These are phyloP conservation scores for Ylistrum balloti DNA, from an alignment of 1,140 invertebrate genomes.

Conservation along the genomic window DNA sequence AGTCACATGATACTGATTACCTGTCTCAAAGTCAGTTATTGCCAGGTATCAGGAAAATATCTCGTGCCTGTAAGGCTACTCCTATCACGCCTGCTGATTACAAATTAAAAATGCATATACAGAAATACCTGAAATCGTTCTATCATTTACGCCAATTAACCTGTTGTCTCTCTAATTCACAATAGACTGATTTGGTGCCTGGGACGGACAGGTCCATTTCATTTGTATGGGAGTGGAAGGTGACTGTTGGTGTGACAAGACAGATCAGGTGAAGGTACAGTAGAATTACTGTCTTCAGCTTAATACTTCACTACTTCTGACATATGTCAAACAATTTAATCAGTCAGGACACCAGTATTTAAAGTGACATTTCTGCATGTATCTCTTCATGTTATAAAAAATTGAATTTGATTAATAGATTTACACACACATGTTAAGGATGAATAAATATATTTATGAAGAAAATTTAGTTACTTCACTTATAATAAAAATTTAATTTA, in stretches of 20 bases:
- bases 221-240: not conserved
- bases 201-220: not conserved
- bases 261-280: not conserved
- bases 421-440: no score
- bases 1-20: slow-evolving; percentile 16
- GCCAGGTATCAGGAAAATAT: not conserved
- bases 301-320: no score
- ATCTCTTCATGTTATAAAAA: no score
- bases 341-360: no score
- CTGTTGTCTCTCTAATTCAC: not conserved
- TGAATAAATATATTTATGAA: no score
- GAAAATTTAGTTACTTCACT: no score
- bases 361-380: no score
- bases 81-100: slow-evolving; percentile 1
- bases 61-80: not conserved
- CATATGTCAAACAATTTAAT: no score
- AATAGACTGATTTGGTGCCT: not conserved
- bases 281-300: no score
- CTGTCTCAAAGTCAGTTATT: not conserved
- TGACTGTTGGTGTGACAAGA: not conserved
- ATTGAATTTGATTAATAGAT: no score
- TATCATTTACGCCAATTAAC: not conserved
- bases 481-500: no score
- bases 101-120: slow-evolving; percentile 33
- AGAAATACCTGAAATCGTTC: slow-evolving; percentile 23